These are phyloP conservation scores for Hyposoter dolosus DNA, from an alignment of 2,888 invertebrate genomes.

Conservation along the genomic window DNA sequence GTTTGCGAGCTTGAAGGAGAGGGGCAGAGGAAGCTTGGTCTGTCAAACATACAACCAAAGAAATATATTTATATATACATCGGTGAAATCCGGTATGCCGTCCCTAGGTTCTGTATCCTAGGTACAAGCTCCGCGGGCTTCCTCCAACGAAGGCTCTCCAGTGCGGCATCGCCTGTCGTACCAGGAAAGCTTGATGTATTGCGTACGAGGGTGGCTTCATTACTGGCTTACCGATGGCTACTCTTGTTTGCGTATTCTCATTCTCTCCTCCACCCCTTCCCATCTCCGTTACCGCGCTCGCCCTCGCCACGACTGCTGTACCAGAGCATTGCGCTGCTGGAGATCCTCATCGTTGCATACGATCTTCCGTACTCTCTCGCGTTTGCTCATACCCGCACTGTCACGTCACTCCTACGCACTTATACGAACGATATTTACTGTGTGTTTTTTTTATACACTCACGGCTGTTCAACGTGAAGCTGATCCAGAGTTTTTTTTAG, in stretches of 20 bases:
- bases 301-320: slow-evolving; percentile 28
- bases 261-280: slow-evolving; percentile 8
- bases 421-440: background rate
- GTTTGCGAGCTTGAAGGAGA: slow-evolving; percentile 26
- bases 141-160: slow-evolving; percentile 38
- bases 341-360: slow-evolving; percentile 47
- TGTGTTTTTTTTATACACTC: background rate
- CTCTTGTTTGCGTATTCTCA: slow-evolving; percentile 73
- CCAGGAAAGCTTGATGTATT: slow-evolving; percentile 73
- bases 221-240: slow-evolving; percentile 68
- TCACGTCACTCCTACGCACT: slow-evolving; percentile 15
- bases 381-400: slow-evolving; percentile 29
- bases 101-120: slow-evolving; percentile 37
- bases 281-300: background rate
- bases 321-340: slow-evolving; percentile 15
- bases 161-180: slow-evolving; percentile 74
- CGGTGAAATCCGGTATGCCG: slow-evolving; percentile 20
- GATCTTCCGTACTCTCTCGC: slow-evolving; percentile 20
- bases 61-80: slow-evolving; percentile 24
- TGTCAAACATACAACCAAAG: slow-evolving; percentile 18
- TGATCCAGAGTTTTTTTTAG: background rate
- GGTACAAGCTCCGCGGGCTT: slow-evolving; percentile 37
- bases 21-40: slow-evolving; percentile 8
- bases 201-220: slow-evolving; percentile 73
- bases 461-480: slow-evolving; percentile 2